A percentile compares a stretch with the other conserved stretches of the same genome.
These are phyloP conservation scores for Leptinotarsa rubiginosa DNA, from an alignment of 2,888 invertebrate species.

Conservation along the genomic window DNA sequence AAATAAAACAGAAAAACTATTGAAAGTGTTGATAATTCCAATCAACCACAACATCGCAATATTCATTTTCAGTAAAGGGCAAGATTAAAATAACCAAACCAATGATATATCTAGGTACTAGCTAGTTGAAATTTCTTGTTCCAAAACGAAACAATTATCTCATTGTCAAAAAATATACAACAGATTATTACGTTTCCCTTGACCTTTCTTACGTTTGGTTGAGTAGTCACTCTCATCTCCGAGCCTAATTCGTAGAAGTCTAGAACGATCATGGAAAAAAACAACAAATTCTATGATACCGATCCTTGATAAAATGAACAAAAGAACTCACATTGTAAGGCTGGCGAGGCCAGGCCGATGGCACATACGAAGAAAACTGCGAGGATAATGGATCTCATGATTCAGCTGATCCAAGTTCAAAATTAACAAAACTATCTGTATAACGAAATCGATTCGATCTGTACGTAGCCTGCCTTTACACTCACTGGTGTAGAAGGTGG, in stretches of 20 bases:
- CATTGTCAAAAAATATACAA: no score
- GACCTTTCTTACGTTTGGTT: no score
- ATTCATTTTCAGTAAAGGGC: no score
- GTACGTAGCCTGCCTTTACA: conserved; percentile 79
- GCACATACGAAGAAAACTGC: conserved; percentile 44
- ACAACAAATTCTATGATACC: conserved; percentile 14
- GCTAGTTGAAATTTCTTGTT: no score
- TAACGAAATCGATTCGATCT: conserved; percentile 3
- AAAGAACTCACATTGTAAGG: conserved; percentile 76
- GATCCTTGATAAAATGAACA: conserved; percentile 48
- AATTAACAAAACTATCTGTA: background rate
- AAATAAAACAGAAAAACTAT: no score
- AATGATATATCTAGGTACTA: no score
- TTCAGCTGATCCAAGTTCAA: background rate
- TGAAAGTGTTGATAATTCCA: no score
- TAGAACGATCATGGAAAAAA: background rate
- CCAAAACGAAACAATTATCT: no score
- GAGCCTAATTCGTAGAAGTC: background rate
- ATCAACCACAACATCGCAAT: no score
- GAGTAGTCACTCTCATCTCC: no score
- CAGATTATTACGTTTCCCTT: no score
- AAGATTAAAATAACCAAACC: no score
- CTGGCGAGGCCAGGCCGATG: conserved; percentile 68
- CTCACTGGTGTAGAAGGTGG: conserved; percentile 92
- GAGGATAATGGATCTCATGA: conserved; percentile 67